These are phyloP conservation scores for Eupeodes latifasciatus DNA, from an alignment of 2,888 invertebrate genomes.

Conservation along the genomic window DNA sequence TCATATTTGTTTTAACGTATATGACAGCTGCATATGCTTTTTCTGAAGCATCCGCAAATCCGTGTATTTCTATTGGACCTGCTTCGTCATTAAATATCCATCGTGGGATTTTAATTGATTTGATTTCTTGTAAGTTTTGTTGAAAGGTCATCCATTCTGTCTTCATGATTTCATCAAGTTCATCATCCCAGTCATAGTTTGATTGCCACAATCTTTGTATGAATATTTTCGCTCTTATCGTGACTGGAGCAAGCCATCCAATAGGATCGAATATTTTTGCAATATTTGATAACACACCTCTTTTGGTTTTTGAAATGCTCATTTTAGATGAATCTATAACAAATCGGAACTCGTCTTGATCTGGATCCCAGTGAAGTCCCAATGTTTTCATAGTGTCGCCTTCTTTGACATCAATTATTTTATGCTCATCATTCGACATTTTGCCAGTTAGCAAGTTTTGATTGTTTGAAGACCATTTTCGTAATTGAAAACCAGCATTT, in stretches of 20 bases:
- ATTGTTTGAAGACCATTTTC: conserved; percentile 30
- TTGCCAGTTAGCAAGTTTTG: conserved; percentile 3
- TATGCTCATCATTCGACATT: conserved; percentile 9
- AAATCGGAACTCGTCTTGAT: conserved; percentile 22
- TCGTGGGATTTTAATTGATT: conserved; percentile 14
- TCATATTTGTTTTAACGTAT: conserved; percentile 23
- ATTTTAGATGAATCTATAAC: neutral
- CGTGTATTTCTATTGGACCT: conserved; percentile 14
- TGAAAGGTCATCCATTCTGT: conserved; percentile 15
- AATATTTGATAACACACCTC: conserved; percentile 14
- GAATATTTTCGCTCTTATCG: conserved; percentile 13
- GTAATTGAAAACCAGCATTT: conserved; percentile 20
- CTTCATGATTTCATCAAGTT: conserved; percentile 19
- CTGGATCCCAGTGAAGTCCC: conserved; percentile 22
- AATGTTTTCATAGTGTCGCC: conserved; percentile 17
- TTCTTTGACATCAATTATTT: conserved; percentile 19
- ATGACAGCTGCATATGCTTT: conserved; percentile 22
- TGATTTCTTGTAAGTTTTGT: conserved; percentile 22
- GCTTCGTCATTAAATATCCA: conserved; percentile 22
- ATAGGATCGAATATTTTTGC: conserved; percentile 29
- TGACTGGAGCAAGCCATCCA: conserved; percentile 8
- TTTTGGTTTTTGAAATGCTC: conserved; percentile 17
- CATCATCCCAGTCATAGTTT: conserved; percentile 21
- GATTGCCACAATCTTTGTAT: conserved; percentile 20
- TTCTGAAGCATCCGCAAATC: conserved; percentile 15